Base-by-base conservation (phyloP, 2,113 vertebrate genomes). In the Triplophysa tibetana region DNA sequence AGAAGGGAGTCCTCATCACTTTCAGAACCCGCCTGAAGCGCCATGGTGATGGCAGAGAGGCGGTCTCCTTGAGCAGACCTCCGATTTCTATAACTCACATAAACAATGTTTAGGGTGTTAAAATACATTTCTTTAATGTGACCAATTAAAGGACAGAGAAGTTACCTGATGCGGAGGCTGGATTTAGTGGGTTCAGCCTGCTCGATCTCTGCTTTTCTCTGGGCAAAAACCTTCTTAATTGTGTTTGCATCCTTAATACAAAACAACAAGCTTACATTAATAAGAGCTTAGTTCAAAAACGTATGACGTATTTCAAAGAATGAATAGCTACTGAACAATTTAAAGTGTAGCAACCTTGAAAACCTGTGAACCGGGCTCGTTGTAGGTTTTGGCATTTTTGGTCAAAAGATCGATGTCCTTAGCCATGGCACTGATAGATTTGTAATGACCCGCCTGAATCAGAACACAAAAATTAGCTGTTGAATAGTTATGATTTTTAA, bases 311-410 rank as follows among this genome's bases (percentile, higher is more conserved):
- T 10, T 9, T 21, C 19, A 9, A 58, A 21, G 19, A 10, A 58
- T 21, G 16, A 9, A 58, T 3, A 58, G n/a, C 2, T 10, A 10
- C 50, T 9, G 16, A 58, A 16, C 50, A 58, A 58, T 21, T 11
- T 58, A 2, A 58, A 21, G 54, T n/a, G 19, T 21, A 58, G 2
- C 54, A 85, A 99, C 98, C 96, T 99, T 99, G 84, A 99, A 99
- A 77, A 99, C 96, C 91, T 99, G 98, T 85, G 98, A 99, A 88
- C 98, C 98, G 86, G 98, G 98, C 88, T 99, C 98, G 83, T 99
- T 99, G 85, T 99, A 99, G 3, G 95, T 97, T 95, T 98, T 99
- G 88, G 97, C 98, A 93, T 99, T 99, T 94, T 98, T 99, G 89
- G 95, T 91, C 88, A 99, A 93, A 67, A 98, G 94, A 90, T 98